These are phyloP conservation scores for Cassiopea andromeda DNA, from an alignment of 30 jellyfish, hydroid and myxozoan genomes.

Conservation along the genomic window DNA sequence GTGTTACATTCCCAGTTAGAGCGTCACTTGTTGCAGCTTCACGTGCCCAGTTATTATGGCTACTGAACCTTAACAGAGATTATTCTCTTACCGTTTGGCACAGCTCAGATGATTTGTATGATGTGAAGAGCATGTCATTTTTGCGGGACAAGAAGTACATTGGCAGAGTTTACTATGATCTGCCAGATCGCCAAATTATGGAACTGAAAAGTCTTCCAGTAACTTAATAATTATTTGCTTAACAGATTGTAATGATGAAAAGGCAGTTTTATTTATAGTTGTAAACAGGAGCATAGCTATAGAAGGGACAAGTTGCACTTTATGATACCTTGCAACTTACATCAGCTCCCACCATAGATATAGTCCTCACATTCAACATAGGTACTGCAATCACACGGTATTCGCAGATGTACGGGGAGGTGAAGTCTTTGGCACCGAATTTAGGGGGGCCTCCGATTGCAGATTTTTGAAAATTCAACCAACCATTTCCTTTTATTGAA, in stretches of 20 bases:
- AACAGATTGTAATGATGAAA: not conserved
- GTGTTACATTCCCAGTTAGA: conserved; percentile 91
- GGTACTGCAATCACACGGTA: too few relatives aligned
- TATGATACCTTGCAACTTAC: too few relatives aligned
- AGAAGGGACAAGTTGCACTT: too few relatives aligned
- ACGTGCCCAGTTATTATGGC: conserved; percentile 78
- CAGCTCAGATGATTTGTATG: conserved; percentile 67
- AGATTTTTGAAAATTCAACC: too few relatives aligned
- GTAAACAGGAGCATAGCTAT: not conserved
- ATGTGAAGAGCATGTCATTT: conserved; percentile 51
- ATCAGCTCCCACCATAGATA: too few relatives aligned
- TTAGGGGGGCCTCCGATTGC: too few relatives aligned
- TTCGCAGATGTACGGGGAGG: too few relatives aligned
- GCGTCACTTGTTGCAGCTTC: conserved; percentile 86
- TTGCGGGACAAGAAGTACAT: conserved; percentile 45
- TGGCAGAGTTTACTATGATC: conserved; percentile 74
- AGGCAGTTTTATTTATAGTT: not conserved
- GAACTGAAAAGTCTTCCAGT: conserved; percentile 9
- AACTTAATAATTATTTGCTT: not conserved
- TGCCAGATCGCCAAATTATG: conserved; percentile 61
- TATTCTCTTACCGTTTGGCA: conserved; percentile 92
- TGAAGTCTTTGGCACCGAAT: too few relatives aligned
- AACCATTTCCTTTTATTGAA: too few relatives aligned
- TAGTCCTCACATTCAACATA: too few relatives aligned
- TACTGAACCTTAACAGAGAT: conserved; percentile 41